Percentiles rank a stretch among this genome's conserved stretches.
Conservation (phyloP, 1,140 invertebrate species). For the Cryptotermes secundus region DNA sequence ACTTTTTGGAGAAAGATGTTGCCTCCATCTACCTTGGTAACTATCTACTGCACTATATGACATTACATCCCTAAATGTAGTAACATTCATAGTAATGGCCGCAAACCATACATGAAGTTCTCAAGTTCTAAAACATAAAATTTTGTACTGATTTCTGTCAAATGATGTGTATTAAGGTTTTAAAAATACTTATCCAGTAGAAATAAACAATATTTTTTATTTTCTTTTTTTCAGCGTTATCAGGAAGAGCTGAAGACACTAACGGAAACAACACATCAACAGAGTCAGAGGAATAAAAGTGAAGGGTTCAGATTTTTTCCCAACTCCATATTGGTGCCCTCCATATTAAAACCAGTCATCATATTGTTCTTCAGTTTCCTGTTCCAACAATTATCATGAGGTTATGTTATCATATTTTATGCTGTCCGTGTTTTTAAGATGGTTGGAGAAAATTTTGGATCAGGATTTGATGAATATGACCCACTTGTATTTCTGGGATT, state of each 20-base stretch:
- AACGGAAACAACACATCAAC: not conserved
- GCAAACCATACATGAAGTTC: too few species aligned
- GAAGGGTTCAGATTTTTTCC: not conserved
- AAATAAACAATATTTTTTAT: too few species aligned
- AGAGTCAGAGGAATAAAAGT: not conserved
- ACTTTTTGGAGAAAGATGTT: too few species aligned
- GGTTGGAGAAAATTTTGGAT: slow-evolving; percentile 49
- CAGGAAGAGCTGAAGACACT: not conserved
- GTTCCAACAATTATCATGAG: slow-evolving; percentile 58
- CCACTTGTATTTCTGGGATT: slow-evolving; percentile 53
- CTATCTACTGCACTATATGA: too few species aligned
- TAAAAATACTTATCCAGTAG: too few species aligned
- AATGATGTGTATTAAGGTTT: too few species aligned
- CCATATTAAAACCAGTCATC: slow-evolving; percentile 49
- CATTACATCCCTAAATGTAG: too few species aligned
- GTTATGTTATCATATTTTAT: slow-evolving; percentile 69
- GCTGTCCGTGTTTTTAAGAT: slow-evolving; percentile 58
- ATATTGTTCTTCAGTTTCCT: slow-evolving; percentile 54
- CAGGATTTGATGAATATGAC: slow-evolving; percentile 48
- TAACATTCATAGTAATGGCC: too few species aligned
- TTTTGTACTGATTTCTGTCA: too few species aligned
- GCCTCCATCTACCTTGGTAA: too few species aligned
- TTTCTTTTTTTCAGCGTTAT: slow-evolving; percentile 19
- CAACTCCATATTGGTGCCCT: not conserved
- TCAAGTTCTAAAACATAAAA: too few species aligned